Conservation (phyloP, 35 echinoderm and acorn worm genomes). For the Apostichopus japonicus region DNA sequence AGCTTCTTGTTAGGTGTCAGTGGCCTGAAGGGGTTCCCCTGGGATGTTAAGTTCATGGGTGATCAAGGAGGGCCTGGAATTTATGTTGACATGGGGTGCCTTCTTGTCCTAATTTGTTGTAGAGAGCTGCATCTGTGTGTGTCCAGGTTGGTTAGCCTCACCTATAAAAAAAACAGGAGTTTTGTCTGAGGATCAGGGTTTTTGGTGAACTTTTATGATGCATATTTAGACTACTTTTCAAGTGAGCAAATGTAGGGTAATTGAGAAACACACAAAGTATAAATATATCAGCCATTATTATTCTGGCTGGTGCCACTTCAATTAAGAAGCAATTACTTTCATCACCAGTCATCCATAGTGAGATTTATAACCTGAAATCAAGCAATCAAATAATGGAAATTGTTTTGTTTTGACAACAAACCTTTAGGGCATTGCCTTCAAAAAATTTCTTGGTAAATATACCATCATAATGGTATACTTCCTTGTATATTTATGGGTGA, state of each 20-base stretch:
- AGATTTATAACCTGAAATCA: not conserved
- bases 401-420: no score
- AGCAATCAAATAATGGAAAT: not conserved
- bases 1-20: not conserved
- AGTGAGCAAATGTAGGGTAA: not conserved
- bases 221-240: not conserved
- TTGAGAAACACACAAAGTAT: no score
- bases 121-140: constrained; percentile 8
- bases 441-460: no score
- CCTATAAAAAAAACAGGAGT: not conserved
- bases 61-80: constrained; percentile 30
- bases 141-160: not conserved
- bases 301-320: not conserved
- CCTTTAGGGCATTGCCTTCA: no score
- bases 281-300: not conserved
- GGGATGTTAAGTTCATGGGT: not conserved
- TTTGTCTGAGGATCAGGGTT: no score
- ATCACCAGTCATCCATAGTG: not conserved
- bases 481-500: no score
- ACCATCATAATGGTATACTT: no score
- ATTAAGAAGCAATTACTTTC: constrained; percentile 5
- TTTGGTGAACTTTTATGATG: no score
- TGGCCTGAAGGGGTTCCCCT: constrained; percentile 6
- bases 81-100: constrained; percentile 23
- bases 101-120: constrained; percentile 14